Percentiles rank a stretch among this genome's conserved stretches.
Evolutionary conservation across 2,113 vertebrate genomes (phyloP).

Genomic region (Halichoeres trimaculatus): DNA sequence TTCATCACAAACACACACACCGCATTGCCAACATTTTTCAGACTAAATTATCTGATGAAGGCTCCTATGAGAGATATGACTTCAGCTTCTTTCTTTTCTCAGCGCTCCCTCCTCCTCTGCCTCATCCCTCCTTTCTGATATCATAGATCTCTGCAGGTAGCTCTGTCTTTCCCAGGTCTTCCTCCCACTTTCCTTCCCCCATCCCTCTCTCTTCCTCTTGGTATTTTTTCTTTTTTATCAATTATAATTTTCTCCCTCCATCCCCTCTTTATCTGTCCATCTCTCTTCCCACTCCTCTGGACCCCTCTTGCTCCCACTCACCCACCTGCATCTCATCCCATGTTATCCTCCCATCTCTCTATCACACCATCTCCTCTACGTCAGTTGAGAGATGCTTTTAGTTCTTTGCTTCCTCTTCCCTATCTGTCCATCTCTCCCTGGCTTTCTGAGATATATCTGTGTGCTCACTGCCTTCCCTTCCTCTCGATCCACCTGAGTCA

Average conservation of each 20-base stretch:
- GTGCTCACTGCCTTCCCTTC: slow-evolving; percentile 7
- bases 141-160: slow-evolving; percentile 6
- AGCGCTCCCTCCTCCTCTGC: background rate
- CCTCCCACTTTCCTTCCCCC: slow-evolving; percentile 5
- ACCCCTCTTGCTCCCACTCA: slow-evolving; percentile 31
- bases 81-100: slow-evolving; percentile 24
- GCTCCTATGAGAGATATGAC: slow-evolving; percentile 21
- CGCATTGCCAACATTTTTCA: background rate
- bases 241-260: slow-evolving; percentile 13
- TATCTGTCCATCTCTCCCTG: slow-evolving; percentile 57
- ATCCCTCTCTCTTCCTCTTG: background rate
- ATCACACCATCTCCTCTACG: slow-evolving; percentile 57
- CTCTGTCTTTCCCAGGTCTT: slow-evolving; percentile 17
- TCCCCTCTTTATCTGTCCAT: slow-evolving; percentile 18
- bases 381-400: slow-evolving; percentile 57
- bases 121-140: slow-evolving; percentile 5
- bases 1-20: slow-evolving; percentile 4
- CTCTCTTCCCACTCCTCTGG: slow-evolving; percentile 2
- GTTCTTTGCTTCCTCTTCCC: slow-evolving; percentile 46
- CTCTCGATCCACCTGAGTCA: slow-evolving; percentile 22
- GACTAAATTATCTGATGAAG: slow-evolving; percentile 37
- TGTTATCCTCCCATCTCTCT: slow-evolving; percentile 53
- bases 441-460: slow-evolving; percentile 46
- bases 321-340: slow-evolving; percentile 12
- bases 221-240: background rate